Base-by-base conservation (phyloP, 2,797 vertebrate species). In the Myioborus melanocephalus region DNA sequence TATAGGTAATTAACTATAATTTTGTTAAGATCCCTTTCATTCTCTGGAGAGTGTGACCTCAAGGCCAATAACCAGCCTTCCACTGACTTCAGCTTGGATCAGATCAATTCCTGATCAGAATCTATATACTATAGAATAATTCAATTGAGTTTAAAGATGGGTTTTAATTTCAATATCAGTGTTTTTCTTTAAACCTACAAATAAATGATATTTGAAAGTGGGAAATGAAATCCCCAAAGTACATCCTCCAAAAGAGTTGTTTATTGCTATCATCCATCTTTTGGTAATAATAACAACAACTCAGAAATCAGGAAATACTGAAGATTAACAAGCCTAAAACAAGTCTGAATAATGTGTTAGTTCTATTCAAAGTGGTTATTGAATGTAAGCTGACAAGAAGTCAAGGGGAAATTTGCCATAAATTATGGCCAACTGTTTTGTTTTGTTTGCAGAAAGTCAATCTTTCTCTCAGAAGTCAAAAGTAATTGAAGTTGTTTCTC, bases 251-350 rank as follows among this genome's bases (percentile, higher is more conserved):
- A 59, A 88, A 81, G 37, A 73, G 60, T 80, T 60, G 47, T 27
- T 87, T 93, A 83, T 95, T 90, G 65, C 80, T 60, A 72, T 87
- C 73, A 94, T 89, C 83, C 35, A 63, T 95, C 78, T 93, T 88
- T 89, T 49, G 57, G 44, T 93, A 93, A 89, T 90, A 87, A 50
- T 27, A 92, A 61, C 70, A 91, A 49, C 87, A 73, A 80, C 46
- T 93, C 56, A 87, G 68, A 85, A 92, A 70, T 90, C 75, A 60
- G 68, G 80, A 94, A 91, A 90, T 85, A 70, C 59, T 14, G 23
- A 89, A 85, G 57, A 87, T 96, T 83, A 90, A 78, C 76, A 83
- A 83, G 57, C 30, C 39, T 47, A 61, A 93, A 69, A 92, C 50
- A 92, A 92, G 52, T 56, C 77, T 92, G 93, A 93, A 90, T 89